phyloP scores from a whole-genome alignment of 2,113 vertebrate genomes.

The Gallinago paraguaiae region DNA sequence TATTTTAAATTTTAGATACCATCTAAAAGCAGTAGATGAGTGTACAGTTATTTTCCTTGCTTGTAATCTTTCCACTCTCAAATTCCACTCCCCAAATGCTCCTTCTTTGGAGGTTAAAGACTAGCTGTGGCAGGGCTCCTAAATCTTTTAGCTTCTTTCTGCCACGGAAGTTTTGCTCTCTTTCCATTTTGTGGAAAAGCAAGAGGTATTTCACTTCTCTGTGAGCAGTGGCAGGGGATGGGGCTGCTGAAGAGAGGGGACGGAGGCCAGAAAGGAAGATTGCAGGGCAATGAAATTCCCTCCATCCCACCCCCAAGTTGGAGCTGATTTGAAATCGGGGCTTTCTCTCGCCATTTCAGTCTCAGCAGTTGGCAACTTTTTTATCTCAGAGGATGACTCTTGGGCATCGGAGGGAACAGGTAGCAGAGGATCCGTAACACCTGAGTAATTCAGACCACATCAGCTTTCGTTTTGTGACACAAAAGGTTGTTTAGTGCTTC shows the following conservation, averaged over 20 bases:
- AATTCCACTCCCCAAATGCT: background rate
- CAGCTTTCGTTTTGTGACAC: background rate
- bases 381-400: background rate
- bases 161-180: background rate
- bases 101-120: background rate
- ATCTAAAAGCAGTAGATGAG: background rate
- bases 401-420: background rate
- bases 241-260: background rate
- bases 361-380: background rate
- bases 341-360: background rate
- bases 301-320: background rate
- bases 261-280: background rate
- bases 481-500: background rate
- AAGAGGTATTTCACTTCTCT: background rate
- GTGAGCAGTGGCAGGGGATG: background rate
- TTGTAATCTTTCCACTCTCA: conserved; percentile 7
- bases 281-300: background rate
- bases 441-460: background rate
- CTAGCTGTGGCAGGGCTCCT: background rate
- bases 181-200: background rate
- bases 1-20: background rate
- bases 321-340: background rate
- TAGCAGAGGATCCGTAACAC: background rate
- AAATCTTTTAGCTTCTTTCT: background rate
- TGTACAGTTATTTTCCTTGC: background rate